phyloP scores from a whole-genome alignment of 2,888 invertebrate species.

The Allygus modestus region DNA sequence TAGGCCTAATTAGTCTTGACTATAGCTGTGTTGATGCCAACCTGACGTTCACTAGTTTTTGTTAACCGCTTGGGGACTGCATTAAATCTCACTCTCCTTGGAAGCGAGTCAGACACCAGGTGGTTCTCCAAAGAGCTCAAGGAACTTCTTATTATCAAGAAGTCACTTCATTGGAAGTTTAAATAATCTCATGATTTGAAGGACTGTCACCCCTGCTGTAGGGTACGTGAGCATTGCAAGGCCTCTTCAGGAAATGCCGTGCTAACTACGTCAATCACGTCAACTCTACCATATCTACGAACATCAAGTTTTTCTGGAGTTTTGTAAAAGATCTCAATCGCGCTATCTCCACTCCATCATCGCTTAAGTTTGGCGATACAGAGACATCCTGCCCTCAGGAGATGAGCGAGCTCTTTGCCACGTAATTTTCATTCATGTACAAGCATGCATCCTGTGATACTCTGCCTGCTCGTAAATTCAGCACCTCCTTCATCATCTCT shows the following conservation, averaged over 20 bases:
- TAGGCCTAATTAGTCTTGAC: background rate
- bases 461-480: too few species aligned
- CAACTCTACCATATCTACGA: background rate
- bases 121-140: too few species aligned
- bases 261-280: too few species aligned
- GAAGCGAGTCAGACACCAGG: background rate
- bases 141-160: background rate
- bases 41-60: background rate
- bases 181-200: background rate
- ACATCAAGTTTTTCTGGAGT: background rate
- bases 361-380: background rate
- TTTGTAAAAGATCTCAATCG: background rate
- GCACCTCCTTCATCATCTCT: too few species aligned
- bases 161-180: slow-evolving; percentile 6
- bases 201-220: background rate
- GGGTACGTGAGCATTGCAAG: background rate
- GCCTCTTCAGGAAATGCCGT: background rate
- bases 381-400: background rate
- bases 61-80: background rate
- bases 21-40: background rate
- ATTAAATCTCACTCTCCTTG: slow-evolving; percentile 1
- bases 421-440: background rate
- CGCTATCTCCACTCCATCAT: background rate
- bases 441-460: too few species aligned
- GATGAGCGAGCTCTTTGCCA: background rate